Percentiles rank a stretch among this genome's conserved stretches.
phyloP scores from a whole-genome alignment of 2,888 invertebrate species.

The Rhagonycha fulva region DNA sequence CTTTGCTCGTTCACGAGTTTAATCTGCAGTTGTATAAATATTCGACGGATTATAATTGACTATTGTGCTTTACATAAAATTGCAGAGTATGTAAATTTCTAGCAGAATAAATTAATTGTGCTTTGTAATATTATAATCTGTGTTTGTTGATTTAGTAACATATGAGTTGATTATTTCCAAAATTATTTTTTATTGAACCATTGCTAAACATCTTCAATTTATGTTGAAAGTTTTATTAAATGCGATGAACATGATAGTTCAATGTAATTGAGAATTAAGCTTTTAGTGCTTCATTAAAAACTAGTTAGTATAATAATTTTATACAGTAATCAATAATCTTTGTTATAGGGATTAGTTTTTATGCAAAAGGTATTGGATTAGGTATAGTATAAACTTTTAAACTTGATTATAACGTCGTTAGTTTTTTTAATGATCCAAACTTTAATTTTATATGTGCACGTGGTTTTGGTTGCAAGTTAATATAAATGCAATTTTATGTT shows the following conservation, averaged over 20 bases:
- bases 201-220: not conserved
- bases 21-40: slow-evolving; percentile 39
- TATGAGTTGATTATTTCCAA: not conserved
- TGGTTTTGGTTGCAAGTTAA: not conserved
- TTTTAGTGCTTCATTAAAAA: not conserved
- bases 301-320: too few relatives aligned
- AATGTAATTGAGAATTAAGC: not conserved
- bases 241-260: not conserved
- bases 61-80: slow-evolving; percentile 36
- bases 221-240: not conserved
- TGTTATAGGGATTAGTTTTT: too few relatives aligned
- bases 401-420: too few relatives aligned
- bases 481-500: not conserved
- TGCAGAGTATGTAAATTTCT: slow-evolving; percentile 24
- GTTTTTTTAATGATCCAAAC: too few relatives aligned
- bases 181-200: not conserved
- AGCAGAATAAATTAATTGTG: slow-evolving; percentile 33
- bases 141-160: slow-evolving; percentile 1
- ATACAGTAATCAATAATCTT: too few relatives aligned
- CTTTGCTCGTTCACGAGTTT: slow-evolving; percentile 10
- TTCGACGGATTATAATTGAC: slow-evolving; percentile 42
- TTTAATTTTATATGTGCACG: not conserved
- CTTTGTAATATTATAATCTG: slow-evolving; percentile 9
- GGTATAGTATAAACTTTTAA: too few relatives aligned
- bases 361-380: too few relatives aligned